phyloP scores from a whole-genome alignment of 2,113 vertebrate species.

The Desmodus rotundus region DNA sequence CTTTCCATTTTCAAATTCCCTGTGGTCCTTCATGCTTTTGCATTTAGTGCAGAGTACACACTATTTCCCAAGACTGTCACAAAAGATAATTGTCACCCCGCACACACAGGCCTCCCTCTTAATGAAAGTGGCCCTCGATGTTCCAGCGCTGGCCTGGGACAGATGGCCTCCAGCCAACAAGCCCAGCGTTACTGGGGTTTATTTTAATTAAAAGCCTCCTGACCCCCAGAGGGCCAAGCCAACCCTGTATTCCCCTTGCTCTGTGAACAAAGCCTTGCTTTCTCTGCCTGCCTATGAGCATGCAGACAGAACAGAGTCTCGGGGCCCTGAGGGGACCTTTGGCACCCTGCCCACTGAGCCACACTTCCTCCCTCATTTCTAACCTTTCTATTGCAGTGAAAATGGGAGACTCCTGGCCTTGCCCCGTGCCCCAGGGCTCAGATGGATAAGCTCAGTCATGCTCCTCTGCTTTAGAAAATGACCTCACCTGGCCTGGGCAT shows the following conservation, averaged over 20 bases:
- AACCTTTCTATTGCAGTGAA: background rate
- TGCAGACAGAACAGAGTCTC: background rate
- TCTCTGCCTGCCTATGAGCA: background rate
- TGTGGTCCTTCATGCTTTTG: background rate
- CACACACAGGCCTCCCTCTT: background rate
- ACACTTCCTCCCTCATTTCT: background rate
- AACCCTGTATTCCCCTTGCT: background rate
- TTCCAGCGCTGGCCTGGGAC: background rate
- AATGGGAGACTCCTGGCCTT: background rate
- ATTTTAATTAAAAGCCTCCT: conserved; percentile 48
- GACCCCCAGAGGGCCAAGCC: background rate
- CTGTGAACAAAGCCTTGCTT: background rate
- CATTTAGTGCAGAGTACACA: background rate
- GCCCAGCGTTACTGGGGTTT: background rate
- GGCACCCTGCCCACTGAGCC: background rate
- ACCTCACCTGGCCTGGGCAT: conserved; percentile 75
- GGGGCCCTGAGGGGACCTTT: background rate
- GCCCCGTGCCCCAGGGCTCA: conserved; percentile 41
- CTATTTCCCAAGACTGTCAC: background rate
- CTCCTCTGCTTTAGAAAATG: conserved; percentile 70
- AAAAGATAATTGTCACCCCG: conserved; percentile 31
- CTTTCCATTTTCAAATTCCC: background rate
- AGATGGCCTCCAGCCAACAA: background rate
- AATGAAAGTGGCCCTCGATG: background rate
- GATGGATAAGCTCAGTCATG: conserved; percentile 53